phyloP scores from a whole-genome alignment of 2,113 vertebrate species.

The Anarrhichthys ocellatus region DNA sequence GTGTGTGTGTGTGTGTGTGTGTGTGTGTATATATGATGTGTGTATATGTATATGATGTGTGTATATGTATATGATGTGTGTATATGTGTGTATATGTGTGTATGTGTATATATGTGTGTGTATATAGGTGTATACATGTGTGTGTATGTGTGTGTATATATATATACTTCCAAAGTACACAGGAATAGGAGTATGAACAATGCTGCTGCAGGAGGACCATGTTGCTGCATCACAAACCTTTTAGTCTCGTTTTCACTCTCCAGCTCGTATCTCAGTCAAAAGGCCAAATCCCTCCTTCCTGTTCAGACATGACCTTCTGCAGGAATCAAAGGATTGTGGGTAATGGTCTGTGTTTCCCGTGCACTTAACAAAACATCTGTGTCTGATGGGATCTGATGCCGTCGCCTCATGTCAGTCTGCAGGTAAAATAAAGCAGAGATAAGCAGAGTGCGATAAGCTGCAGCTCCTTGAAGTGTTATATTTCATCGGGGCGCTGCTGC shows the following conservation, averaged over 20 bases:
- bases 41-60: too few relatives aligned
- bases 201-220: not conserved
- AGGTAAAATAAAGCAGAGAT: conserved; percentile 39
- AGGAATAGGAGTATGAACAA: too few relatives aligned
- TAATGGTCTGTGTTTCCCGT: conserved; percentile 46
- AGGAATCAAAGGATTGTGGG: conserved; percentile 51
- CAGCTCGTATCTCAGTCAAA: not conserved
- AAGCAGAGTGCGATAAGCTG: conserved; percentile 36
- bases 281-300: conserved; percentile 19
- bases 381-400: conserved; percentile 36
- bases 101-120: too few relatives aligned
- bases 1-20: too few relatives aligned
- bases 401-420: conserved; percentile 35
- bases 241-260: conserved; percentile 3
- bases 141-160: too few relatives aligned
- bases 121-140: too few relatives aligned
- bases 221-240: not conserved
- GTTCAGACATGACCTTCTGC: conserved; percentile 27
- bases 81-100: too few relatives aligned
- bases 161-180: too few relatives aligned
- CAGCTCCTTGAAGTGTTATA: conserved; percentile 37
- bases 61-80: too few relatives aligned
- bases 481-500: conserved; percentile 24
- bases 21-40: too few relatives aligned
- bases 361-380: conserved; percentile 27